A percentile compares a stretch with the other conserved stretches of the same genome.
Evolutionary conservation across 2,888 invertebrate species (phyloP).

Genomic region (Amblyjoppa proteus): DNA sequence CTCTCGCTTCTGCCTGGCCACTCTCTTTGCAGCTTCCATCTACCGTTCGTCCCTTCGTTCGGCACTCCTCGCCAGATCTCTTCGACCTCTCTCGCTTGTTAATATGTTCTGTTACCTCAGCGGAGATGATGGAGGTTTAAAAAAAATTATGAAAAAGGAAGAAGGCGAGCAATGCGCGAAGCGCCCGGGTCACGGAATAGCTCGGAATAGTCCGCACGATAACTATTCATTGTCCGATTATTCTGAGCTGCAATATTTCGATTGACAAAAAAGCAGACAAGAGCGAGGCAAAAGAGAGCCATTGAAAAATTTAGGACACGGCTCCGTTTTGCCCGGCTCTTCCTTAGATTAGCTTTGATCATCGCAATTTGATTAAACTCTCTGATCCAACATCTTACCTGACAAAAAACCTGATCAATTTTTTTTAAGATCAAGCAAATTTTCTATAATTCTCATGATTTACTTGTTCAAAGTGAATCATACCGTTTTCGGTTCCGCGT

Average conservation of each 20-base stretch:
- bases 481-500: not conserved
- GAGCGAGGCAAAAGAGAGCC: no score
- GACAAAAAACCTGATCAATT: no score
- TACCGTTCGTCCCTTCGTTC: conserved; percentile 46
- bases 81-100: conserved; percentile 43
- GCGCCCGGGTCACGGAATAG: conserved; percentile 54
- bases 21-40: conserved; percentile 31
- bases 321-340: no score
- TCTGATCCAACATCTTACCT: no score
- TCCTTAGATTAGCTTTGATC: no score
- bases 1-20: conserved; percentile 52
- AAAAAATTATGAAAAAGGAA: conserved; percentile 20
- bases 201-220: not conserved
- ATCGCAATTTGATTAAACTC: no score
- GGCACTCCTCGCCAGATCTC: conserved; percentile 20
- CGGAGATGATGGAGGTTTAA: conserved; percentile 36
- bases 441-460: not conserved
- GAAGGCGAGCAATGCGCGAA: conserved; percentile 32
- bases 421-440: no score
- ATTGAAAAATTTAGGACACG: no score
- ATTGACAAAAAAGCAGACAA: not conserved
- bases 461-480: not conserved
- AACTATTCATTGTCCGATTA: not conserved
- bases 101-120: conserved; percentile 49
- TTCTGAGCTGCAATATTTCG: not conserved